These are phyloP conservation scores for Sinella curviseta DNA, from an alignment of 1,140 invertebrate genomes.

Conservation along the genomic window DNA sequence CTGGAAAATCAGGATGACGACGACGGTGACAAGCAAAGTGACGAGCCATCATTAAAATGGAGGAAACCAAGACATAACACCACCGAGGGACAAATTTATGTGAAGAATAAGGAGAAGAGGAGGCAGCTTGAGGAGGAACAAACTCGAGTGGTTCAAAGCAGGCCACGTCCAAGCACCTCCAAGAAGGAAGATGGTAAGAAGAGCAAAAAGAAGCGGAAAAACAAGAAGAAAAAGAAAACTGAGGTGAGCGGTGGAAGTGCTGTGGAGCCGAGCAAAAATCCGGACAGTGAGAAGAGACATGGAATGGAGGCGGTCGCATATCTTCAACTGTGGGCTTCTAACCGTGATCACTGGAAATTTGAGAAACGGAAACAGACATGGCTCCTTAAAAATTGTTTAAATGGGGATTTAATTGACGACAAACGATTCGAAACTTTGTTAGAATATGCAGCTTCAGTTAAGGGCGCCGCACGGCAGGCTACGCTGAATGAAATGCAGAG, in stretches of 20 bases:
- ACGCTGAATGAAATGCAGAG: conserved; percentile 63
- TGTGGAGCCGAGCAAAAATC: not conserved
- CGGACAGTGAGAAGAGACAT: conserved; percentile 6
- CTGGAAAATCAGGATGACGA: not conserved
- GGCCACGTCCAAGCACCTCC: not conserved
- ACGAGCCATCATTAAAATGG: conserved; percentile 17
- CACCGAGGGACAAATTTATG: not conserved
- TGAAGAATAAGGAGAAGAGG: conserved; percentile 15
- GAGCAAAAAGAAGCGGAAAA: conserved; percentile 39
- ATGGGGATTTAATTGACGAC: conserved; percentile 61
- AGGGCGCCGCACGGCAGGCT: conserved; percentile 65
- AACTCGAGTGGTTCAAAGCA: not conserved
- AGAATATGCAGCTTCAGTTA: conserved; percentile 68
- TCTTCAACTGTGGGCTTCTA: conserved; percentile 64
- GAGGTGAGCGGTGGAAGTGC: not conserved
- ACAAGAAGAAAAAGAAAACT: conserved; percentile 39
- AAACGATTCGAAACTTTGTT: conserved; percentile 65
- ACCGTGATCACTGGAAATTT: conserved; percentile 71
- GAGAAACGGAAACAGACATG: conserved; percentile 73
- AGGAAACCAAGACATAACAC: conserved; percentile 6
- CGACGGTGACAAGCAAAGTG: not conserved
- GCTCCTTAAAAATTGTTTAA: conserved; percentile 68
- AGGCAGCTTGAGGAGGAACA: not conserved
- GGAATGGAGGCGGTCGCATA: conserved; percentile 27
- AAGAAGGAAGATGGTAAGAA: conserved; percentile 12